Base-by-base conservation (phyloP, 2,888 invertebrate species). In the Caradrina clavipalpis region DNA sequence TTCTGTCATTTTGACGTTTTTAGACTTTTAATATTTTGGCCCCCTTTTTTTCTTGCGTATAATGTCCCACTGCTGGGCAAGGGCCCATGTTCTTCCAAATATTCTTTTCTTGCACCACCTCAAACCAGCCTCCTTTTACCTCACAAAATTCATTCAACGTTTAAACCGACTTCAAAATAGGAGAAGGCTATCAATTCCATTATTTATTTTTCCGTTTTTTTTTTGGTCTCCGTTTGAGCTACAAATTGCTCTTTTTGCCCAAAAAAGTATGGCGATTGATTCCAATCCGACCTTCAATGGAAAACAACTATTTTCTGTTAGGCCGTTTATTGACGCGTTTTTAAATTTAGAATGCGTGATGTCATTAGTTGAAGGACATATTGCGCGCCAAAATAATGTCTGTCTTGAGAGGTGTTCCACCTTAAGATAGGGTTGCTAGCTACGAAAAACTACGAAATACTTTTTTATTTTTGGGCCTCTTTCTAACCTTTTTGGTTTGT, bases 271-370 rank as follows among this genome's bases (percentile, higher is more conserved):
- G 73, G 54, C 42, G 7, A 50, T 64, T 54, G 13, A 15, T 69
- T 49, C 19, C 47, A 26, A 31, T 8, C n/a, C n/a, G n/a, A 53
- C 56, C 76, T 75, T 59, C 47, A 57, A 49, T 55, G 42, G 42
- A 53, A 74, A 57, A 55, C 49, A 61, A 26, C 51, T 58, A 61
- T 76, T 76, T 53, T 64, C 59, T 76, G 35, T 54, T 42, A 64
- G 51, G 49, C 47, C 31, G 64, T 64, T 57, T 55, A 50, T 57
- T 68, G 78, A 76, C 69, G 68, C 73, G 66, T 55, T 79, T 70
- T 78, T 75, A 55, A 78, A 78, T 74, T 75, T 71, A 66, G 70
- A 75, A 71, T 69, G 21, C 26, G 57, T 79, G 78, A 79, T 69
- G 75, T 78, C 75, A 78, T 74, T 69, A 62, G 65, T 75, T 69